phyloP scores from a whole-genome alignment of 2,888 invertebrate species.

The Trissolcus japonicus region DNA sequence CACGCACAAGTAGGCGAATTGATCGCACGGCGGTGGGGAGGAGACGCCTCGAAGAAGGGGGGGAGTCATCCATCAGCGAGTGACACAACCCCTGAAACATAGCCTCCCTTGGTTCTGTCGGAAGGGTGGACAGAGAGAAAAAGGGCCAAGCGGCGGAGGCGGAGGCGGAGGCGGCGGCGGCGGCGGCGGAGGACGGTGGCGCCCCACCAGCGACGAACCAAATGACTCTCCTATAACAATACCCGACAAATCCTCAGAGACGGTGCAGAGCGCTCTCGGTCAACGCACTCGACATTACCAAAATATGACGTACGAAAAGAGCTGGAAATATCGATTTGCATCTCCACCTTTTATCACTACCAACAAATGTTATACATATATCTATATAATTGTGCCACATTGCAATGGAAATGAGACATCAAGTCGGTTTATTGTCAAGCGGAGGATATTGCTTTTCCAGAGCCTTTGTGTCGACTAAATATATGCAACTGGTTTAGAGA shows the following conservation, averaged over 20 bases:
- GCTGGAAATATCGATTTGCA: constrained; percentile 2
- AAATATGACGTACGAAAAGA: constrained; percentile 19
- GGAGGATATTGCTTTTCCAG: not conserved
- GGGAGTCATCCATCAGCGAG: constrained; percentile 75
- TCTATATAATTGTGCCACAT: constrained; percentile 3
- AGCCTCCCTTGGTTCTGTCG: constrained; percentile 63
- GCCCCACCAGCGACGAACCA: constrained; percentile 65
- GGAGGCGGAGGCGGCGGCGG: constrained; percentile 44
- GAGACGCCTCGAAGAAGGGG: constrained; percentile 19
- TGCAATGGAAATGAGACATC: constrained; percentile 5
- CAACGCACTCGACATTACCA: constrained; percentile 47
- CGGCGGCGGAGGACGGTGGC: constrained; percentile 45
- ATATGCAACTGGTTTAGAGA: constrained; percentile 30
- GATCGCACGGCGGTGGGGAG: constrained; percentile 66
- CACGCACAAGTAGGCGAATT: constrained; percentile 65
- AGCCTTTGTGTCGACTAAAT: constrained; percentile 12
- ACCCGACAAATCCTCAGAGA: constrained; percentile 67
- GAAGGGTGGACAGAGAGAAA: constrained; percentile 56
- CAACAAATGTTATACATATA: not conserved
- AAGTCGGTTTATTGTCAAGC: not conserved
- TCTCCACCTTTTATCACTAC: not conserved
- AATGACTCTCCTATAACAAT: constrained; percentile 66
- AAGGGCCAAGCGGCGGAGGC: constrained; percentile 52
- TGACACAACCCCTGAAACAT: constrained; percentile 71
- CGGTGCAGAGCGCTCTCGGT: constrained; percentile 48